Base-by-base conservation (phyloP, 2,797 vertebrate species). In the Oceanodroma leucorhoa region DNA sequence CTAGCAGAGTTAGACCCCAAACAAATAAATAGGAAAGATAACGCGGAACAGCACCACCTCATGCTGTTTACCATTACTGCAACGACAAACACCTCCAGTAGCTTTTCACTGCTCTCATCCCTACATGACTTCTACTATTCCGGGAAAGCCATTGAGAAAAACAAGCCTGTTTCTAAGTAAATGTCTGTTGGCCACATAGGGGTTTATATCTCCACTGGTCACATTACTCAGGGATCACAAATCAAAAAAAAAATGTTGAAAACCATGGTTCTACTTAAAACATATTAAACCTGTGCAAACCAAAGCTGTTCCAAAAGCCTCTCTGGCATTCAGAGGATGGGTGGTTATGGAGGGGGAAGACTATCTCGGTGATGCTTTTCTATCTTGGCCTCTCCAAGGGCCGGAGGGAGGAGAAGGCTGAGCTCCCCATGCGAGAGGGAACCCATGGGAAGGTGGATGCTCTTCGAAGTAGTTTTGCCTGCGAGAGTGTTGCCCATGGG, bases 11-110 rank as follows among this genome's bases (percentile, higher is more conserved):
- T 65, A 92, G 43, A 82, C 22, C 46, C 75, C 50, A 32, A 76
- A 84, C 36, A 77, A 89, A 30, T 46, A 76, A 66, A 43, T 41
- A 24, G 23, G 43, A 69, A 78, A 21, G 36, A 53, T 48, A 82
- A 36, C 0, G 0, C 2, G 10, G 76, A 93, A 46, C 78, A 95
- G 50, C 78, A 88, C 43, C 34, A 69, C 54, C 73, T 84, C 51
- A 69, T 77, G 66, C 51, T 85, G 58, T 46, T 67, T 87, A 76
- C 20, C 55, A 43, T 69, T 65, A 55, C 45, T 91, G 71, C 89
- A 94, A 36, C 4, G 10, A 41, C 43, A 36, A 76, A 27, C 30
- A 57, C 13, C 19, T 84, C 30, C 54, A 51, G 57, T 43, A 54
- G 29, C 5, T 84, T 75, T 83, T 87, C 67, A 58, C 30, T 69